Percentiles rank a stretch among this genome's conserved stretches.
These are phyloP conservation scores for Osmerus eperlanus DNA, from an alignment of 2,113 vertebrate genomes.

Conservation along the genomic window DNA sequence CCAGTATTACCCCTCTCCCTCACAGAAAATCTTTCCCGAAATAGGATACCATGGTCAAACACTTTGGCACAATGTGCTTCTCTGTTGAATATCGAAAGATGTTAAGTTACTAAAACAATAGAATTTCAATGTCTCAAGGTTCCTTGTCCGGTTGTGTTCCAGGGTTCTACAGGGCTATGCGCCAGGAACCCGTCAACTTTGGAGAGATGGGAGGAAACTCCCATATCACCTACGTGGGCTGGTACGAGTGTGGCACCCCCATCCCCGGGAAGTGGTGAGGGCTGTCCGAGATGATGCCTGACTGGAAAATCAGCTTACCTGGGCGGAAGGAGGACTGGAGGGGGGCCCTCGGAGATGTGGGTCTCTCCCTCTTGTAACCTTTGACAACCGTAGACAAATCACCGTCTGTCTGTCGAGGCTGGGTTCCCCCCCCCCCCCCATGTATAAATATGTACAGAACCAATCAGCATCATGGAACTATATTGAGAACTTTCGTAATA, in stretches of 20 bases:
- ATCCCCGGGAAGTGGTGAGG: slow-evolving; percentile 96
- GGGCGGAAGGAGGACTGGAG: neutral
- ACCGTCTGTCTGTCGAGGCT: slow-evolving; percentile 24
- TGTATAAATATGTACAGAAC: slow-evolving; percentile 57
- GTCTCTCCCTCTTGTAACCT: slow-evolving; percentile 31
- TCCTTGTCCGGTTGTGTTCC: slow-evolving; percentile 15
- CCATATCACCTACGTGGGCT: slow-evolving; percentile 86
- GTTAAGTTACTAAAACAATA: neutral
- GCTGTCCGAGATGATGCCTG: slow-evolving; percentile 21
- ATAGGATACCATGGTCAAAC: neutral
- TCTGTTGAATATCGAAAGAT: neutral
- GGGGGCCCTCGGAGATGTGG: slow-evolving; percentile 22
- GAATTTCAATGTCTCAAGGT: neutral
- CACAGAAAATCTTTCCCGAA: too few species aligned
- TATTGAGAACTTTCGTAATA: slow-evolving; percentile 62
- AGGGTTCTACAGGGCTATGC: slow-evolving; percentile 91
- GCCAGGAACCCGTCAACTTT: slow-evolving; percentile 92
- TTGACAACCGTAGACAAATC: slow-evolving; percentile 41
- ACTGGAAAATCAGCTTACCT: slow-evolving; percentile 20
- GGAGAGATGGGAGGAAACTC: slow-evolving; percentile 91
- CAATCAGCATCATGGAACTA: slow-evolving; percentile 65
- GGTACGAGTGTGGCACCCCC: slow-evolving; percentile 95
- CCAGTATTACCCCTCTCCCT: too few species aligned
- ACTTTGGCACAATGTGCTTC: neutral
- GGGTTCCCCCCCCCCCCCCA: slow-evolving; percentile 44